phyloP scores from a whole-genome alignment of 2,888 invertebrate species.

The Galerucella pusilla region DNA sequence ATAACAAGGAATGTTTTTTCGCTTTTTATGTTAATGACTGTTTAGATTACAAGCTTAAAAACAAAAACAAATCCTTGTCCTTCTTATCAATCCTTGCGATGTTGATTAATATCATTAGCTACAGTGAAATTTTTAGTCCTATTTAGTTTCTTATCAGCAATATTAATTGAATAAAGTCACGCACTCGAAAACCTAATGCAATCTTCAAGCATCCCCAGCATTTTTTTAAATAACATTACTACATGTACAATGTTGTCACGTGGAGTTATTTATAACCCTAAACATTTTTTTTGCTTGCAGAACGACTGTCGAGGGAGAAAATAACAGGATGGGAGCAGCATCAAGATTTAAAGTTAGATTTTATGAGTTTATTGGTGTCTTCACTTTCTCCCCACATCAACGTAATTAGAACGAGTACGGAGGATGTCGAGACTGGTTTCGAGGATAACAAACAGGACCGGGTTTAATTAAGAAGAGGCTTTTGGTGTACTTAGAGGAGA shows the following conservation, averaged over 20 bases:
- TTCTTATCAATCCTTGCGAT: no score
- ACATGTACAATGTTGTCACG: constrained; percentile 39
- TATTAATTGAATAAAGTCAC: no score
- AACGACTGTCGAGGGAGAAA: constrained; percentile 27
- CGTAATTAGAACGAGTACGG: constrained; percentile 37
- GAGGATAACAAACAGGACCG: constrained; percentile 16
- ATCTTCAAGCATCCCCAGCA: not conserved
- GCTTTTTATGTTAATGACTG: not conserved
- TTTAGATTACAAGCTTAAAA: not conserved
- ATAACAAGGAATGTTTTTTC: not conserved
- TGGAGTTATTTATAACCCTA: constrained; percentile 53
- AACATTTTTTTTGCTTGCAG: constrained; percentile 53
- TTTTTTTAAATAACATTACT: constrained; percentile 2
- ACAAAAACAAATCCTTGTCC: no score
- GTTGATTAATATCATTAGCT: no score
- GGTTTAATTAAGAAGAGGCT: constrained; percentile 15
- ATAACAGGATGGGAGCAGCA: constrained; percentile 32
- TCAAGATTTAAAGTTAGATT: constrained; percentile 51
- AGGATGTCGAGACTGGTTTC: constrained; percentile 31
- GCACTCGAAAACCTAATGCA: not conserved
- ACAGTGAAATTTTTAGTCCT: no score
- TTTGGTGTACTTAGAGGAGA: not conserved
- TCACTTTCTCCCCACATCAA: constrained; percentile 50
- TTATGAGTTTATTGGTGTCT: constrained; percentile 58
- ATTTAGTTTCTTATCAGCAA: no score